Percentiles rank a stretch among this genome's conserved stretches.
These are phyloP conservation scores for Eulemur albifrons DNA, from an alignment of 2,797 vertebrate species.

Conservation along the genomic window DNA sequence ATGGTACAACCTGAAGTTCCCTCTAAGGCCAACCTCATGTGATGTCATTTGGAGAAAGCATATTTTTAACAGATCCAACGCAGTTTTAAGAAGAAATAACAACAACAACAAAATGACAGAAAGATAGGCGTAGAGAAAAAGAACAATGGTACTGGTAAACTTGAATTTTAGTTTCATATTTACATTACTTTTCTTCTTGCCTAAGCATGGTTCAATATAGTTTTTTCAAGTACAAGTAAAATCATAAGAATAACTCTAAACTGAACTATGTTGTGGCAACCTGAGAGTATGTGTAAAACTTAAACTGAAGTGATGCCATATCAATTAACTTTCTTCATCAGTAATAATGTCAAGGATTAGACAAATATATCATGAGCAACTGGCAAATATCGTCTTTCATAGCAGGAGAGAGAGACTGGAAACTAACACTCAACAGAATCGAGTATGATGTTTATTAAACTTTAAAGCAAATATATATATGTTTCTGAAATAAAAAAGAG, in stretches of 20 bases:
- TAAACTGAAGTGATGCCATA: background rate
- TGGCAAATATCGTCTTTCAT: background rate
- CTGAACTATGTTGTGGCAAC: background rate
- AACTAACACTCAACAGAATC: background rate
- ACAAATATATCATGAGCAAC: too few species aligned
- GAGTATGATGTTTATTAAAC: background rate
- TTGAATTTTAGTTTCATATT: background rate
- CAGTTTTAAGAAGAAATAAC: too few species aligned
- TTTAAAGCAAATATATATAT: background rate
- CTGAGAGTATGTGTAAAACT: background rate
- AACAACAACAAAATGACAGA: background rate
- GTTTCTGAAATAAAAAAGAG: background rate
- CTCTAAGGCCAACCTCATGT: background rate
- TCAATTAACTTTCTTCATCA: background rate
- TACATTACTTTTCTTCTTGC: background rate
- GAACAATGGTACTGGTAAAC: too few species aligned
- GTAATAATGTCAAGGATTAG: background rate
- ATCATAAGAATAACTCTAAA: background rate
- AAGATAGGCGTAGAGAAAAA: too few species aligned
- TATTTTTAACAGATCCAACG: too few species aligned
- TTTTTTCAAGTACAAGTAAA: background rate
- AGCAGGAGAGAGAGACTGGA: background rate
- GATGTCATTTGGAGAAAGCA: background rate
- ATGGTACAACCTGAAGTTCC: background rate
- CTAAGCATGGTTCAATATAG: background rate